Evolutionary conservation across 2,797 vertebrate species (phyloP).

Genomic region (Eleutherodactylus coqui): DNA sequence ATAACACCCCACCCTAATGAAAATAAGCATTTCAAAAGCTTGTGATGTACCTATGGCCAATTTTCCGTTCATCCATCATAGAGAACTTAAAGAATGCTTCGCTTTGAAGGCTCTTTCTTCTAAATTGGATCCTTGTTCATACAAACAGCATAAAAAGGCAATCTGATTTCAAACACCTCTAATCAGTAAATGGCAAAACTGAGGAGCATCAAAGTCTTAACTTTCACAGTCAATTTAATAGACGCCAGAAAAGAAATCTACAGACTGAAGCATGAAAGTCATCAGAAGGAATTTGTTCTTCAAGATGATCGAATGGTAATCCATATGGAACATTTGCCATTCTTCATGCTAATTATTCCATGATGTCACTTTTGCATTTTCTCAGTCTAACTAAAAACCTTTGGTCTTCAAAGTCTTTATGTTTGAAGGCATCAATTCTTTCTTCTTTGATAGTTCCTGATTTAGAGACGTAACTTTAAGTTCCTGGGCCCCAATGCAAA

Average conservation of each 20-base stretch:
- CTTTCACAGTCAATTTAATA: slow-evolving; percentile 33
- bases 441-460: not conserved
- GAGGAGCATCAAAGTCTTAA: slow-evolving; percentile 29
- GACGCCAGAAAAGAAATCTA: slow-evolving; percentile 25
- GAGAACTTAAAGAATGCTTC: not conserved
- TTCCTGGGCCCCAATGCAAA: not conserved
- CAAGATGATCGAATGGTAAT: not conserved
- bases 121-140: slow-evolving; percentile 17
- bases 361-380: not conserved
- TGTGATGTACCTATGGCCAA: slow-evolving; percentile 5
- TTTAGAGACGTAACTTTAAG: not conserved
- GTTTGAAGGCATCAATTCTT: not conserved
- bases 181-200: not conserved
- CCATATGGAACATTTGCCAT: not conserved
- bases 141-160: slow-evolving; percentile 31
- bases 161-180: slow-evolving; percentile 6
- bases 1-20: not conserved
- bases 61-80: slow-evolving; percentile 19
- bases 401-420: not conserved
- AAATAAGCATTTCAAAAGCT: not conserved
- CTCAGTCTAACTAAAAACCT: not conserved
- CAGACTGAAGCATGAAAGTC: not conserved
- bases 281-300: not conserved
- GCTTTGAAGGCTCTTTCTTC: not conserved
- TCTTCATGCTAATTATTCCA: slow-evolving; percentile 23